Base-by-base conservation (phyloP, 2,888 invertebrate species). In the Metallyticus violacea region DNA sequence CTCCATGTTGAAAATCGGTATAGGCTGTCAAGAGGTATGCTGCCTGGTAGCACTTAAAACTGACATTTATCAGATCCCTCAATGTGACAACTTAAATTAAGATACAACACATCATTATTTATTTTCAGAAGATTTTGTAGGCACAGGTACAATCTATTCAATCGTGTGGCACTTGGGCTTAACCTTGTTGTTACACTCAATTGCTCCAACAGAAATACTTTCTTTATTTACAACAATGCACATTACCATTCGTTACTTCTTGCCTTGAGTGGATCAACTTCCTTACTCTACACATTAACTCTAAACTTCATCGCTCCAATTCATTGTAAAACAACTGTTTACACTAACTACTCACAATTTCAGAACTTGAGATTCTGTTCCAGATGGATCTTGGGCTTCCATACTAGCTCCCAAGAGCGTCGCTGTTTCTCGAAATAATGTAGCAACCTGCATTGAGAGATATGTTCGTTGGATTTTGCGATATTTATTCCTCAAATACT, bases 351-450 rank as follows among this genome's bases (percentile, higher is more conserved):
- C 90, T 90, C 87, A 90, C 90, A 90, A 89, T 89, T 90, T 90
- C 79, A 90, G 88, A 87, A 87, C 87, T 78, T 89, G 89, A 83
- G 88, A 80, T 28, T 89, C 89, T 29, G 89, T 83, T 62, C 89
- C 90, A 88, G 89, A 88, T 87, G 89, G 89, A 88, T 90, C 90
- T 88, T 89, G 90, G 81, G 90, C 90, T 89, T 91, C 93, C 93
- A 93, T 94, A 89, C 94, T 93, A 91, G 94, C 94, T 90, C 94
- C 94, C 90, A 94, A 92, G 91, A 95, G 93, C 91, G 94, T 94
- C 91, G 94, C 93, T 91, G 94, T 94, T 93, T 95, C 95, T 90
- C 94, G 93, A 91, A 95, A 95, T 91, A 94, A 92, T 91, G 94
- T 94, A 90, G 94, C 94, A 92, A 95, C 94, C 93, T 95, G 95